phyloP scores from a whole-genome alignment of 2,797 vertebrate species.

The Enteromius trimaculatus region DNA sequence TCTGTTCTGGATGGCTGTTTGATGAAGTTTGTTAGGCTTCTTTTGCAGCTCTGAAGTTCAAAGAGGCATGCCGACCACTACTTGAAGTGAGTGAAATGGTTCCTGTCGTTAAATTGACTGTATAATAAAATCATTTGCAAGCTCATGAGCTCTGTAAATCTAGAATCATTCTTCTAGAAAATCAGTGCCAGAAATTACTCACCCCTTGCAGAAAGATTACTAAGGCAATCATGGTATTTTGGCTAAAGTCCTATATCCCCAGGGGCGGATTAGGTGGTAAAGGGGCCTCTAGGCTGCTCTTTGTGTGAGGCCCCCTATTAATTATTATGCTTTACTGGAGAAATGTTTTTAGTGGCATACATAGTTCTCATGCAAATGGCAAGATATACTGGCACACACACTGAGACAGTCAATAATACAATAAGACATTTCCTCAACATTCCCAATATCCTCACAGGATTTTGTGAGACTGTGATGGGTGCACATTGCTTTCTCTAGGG shows the following conservation, averaged over 20 bases:
- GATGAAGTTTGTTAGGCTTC: conserved; percentile 5
- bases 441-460: too few species aligned
- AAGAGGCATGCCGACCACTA: not conserved
- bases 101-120: conserved; percentile 1
- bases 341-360: too few species aligned
- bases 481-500: too few species aligned
- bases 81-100: conserved; percentile 20
- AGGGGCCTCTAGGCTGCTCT: too few species aligned
- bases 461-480: too few species aligned
- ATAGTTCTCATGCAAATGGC: too few species aligned
- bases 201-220: not conserved
- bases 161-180: conserved; percentile 1
- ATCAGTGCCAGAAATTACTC: not conserved
- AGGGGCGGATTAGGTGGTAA: too few species aligned
- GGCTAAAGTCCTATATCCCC: not conserved
- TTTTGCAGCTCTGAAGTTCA: conserved; percentile 24
- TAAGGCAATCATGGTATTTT: not conserved
- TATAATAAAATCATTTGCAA: conserved; percentile 2
- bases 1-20: conserved; percentile 34
- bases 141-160: conserved; percentile 16
- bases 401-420: too few species aligned
- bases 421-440: too few species aligned
- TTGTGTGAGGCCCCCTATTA: too few species aligned
- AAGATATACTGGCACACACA: too few species aligned
- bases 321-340: too few species aligned